Evolutionary conservation across 2,113 vertebrate species (phyloP).

Genomic region (Rhinopomastus cyanomelas): DNA sequence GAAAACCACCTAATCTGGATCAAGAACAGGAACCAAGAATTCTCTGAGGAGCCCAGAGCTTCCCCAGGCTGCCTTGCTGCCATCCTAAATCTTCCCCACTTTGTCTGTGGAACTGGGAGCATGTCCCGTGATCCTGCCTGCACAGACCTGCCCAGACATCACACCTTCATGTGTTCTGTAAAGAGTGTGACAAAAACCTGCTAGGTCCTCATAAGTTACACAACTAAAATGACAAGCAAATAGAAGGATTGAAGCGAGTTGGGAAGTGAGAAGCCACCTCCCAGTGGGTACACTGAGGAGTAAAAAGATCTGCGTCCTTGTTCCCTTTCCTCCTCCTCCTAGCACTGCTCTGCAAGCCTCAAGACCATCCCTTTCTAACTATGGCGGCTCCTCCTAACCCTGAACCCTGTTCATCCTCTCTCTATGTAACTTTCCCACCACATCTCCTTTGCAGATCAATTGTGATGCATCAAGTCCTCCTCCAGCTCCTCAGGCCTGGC

Average conservation of each 20-base stretch:
- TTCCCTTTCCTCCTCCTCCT: not conserved
- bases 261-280: not conserved
- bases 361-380: not conserved
- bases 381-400: not conserved
- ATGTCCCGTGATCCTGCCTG: not conserved
- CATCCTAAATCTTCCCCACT: not conserved
- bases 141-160: not conserved
- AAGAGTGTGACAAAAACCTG: not conserved
- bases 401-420: not conserved
- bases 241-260: not conserved
- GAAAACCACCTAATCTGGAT: not conserved
- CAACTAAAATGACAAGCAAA: not conserved
- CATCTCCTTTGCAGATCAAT: not conserved
- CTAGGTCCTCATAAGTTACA: not conserved
- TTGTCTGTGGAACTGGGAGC: rapidly evolving
- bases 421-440: not conserved
- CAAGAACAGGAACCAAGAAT: not conserved
- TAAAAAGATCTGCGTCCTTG: not conserved
- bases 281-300: not conserved
- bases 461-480: not conserved
- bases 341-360: not conserved
- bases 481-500: not conserved
- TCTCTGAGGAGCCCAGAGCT: not conserved
- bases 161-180: rapidly evolving
- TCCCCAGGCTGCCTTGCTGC: not conserved